These are phyloP conservation scores for Clarias batrachus DNA, from an alignment of 2,113 vertebrate species.

Conservation along the genomic window DNA sequence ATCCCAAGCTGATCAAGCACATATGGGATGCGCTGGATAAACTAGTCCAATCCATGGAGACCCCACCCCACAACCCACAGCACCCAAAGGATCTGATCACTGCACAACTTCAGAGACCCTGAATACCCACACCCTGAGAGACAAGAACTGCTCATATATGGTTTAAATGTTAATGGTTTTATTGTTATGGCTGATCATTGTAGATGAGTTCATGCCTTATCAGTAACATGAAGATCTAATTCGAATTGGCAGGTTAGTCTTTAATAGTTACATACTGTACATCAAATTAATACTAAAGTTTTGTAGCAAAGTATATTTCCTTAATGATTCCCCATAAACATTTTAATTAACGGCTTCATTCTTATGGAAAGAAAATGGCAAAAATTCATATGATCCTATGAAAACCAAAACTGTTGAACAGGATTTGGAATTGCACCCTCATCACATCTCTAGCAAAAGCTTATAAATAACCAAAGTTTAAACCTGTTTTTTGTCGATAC, in stretches of 20 bases:
- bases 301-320: not conserved
- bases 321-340: not conserved
- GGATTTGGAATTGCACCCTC: not conserved
- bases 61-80: too few relatives aligned
- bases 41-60: too few relatives aligned
- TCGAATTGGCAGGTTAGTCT: not conserved
- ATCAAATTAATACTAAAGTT: not conserved
- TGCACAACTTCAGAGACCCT: too few relatives aligned
- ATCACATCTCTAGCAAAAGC: not conserved
- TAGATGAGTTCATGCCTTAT: not conserved
- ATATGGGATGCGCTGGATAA: too few relatives aligned
- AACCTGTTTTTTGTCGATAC: not conserved
- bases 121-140: too few relatives aligned
- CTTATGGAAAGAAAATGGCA: not conserved
- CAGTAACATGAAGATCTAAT: not conserved
- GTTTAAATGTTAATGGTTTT: too few relatives aligned
- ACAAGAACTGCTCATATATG: too few relatives aligned
- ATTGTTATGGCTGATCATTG: too few relatives aligned
- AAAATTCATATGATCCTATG: too few relatives aligned
- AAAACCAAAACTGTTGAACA: not conserved
- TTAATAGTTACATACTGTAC: not conserved
- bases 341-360: not conserved
- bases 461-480: not conserved
- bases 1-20: too few relatives aligned
- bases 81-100: too few relatives aligned